These are phyloP conservation scores for Scolopax mira DNA, from an alignment of 2,113 vertebrate genomes.

Conservation along the genomic window DNA sequence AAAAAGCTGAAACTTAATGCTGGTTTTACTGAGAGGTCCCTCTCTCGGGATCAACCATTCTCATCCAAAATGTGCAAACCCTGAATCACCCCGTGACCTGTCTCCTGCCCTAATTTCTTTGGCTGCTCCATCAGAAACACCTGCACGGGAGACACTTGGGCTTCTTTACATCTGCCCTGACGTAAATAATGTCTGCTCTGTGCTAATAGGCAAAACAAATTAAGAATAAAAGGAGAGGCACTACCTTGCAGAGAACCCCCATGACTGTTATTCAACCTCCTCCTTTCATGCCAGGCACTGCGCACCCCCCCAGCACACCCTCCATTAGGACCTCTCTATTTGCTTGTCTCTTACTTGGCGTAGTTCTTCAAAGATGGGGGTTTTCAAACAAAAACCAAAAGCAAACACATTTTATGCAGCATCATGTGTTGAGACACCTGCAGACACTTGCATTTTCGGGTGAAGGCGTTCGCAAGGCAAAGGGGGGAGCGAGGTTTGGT, in stretches of 20 bases:
- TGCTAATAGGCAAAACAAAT: conserved; percentile 24
- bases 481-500: no score
- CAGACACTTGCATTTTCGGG: conserved; percentile 48
- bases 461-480: neutral
- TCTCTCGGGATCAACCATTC: neutral
- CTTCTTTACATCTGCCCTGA: neutral
- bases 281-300: neutral
- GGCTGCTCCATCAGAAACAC: neutral
- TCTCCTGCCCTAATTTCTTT: neutral
- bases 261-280: neutral
- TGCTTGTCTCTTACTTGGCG: neutral
- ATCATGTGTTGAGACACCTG: neutral
- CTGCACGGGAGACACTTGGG: neutral
- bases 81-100: neutral
- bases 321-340: neutral
- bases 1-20: neutral
- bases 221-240: conserved; percentile 7
- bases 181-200: neutral
- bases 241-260: conserved; percentile 38
- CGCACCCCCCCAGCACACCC: rapidly evolving
- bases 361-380: conserved; percentile 44
- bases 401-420: neutral
- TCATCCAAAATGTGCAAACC: neutral
- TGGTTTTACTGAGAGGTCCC: neutral
- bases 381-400: conserved; percentile 5